These are phyloP conservation scores for Alca torda DNA, from an alignment of 2,797 vertebrate genomes.

Conservation along the genomic window DNA sequence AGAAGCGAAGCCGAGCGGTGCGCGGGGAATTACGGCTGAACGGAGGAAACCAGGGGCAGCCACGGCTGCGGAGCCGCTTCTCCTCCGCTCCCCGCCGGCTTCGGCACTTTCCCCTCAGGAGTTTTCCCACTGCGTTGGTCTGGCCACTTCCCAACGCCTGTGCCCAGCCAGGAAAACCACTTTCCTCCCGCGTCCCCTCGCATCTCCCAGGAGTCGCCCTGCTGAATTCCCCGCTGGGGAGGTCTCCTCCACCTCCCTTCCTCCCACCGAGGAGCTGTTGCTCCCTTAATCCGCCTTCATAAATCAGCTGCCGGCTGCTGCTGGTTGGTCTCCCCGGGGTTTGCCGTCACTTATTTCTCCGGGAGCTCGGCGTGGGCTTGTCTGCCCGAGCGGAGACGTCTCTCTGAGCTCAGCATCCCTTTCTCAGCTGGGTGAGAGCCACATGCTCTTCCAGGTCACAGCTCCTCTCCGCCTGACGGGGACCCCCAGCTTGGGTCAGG, in stretches of 20 bases:
- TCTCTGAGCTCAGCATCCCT: neutral
- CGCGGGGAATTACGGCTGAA: rapidly evolving
- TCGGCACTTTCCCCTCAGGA: neutral
- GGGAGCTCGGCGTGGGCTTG: neutral
- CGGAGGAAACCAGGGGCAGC: neutral
- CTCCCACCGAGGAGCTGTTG: neutral
- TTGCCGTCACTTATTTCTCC: neutral
- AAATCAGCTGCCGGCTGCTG: neutral
- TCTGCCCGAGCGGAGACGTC: neutral
- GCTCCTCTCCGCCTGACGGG: neutral
- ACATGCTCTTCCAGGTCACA: neutral
- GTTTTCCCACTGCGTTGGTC: neutral
- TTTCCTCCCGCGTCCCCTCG: neutral
- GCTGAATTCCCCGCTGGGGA: neutral
- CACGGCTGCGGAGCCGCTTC: neutral
- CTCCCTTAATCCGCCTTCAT: neutral
- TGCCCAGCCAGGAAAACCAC: neutral
- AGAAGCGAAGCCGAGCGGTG: neutral
- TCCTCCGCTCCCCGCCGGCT: rapidly evolving
- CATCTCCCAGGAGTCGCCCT: no score
- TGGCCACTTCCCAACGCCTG: neutral
- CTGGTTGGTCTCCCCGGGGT: neutral
- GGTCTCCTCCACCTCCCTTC: neutral
- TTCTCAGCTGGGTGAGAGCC: neutral
- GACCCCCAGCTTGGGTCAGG: neutral